These are phyloP conservation scores for Procambarus virginalis DNA, from an alignment of 1,140 invertebrate genomes.

Conservation along the genomic window DNA sequence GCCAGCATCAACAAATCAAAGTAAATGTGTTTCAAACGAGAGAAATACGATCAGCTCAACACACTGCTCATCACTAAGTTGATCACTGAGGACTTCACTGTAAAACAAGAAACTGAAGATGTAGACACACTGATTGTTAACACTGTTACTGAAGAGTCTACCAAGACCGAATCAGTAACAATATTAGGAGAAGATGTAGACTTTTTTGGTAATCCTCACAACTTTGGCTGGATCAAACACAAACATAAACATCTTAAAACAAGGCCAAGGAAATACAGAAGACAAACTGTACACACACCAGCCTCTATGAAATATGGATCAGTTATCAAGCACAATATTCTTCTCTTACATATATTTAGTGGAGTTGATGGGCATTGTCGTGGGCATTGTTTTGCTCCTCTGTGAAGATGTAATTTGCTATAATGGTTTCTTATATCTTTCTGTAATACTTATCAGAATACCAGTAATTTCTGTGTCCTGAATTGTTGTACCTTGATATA, in stretches of 20 bases:
- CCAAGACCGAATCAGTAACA: conserved; percentile 28
- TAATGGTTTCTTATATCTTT: too few relatives aligned
- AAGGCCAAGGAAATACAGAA: conserved; percentile 25
- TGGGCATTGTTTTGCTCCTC: too few relatives aligned
- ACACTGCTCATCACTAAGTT: conserved; percentile 20
- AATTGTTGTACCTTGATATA: too few relatives aligned
- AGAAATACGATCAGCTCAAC: conserved; percentile 22
- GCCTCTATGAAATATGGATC: conserved; percentile 20
- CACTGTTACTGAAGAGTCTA: conserved; percentile 16
- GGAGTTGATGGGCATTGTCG: too few relatives aligned
- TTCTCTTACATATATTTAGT: too few relatives aligned
- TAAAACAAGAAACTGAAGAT: neutral
- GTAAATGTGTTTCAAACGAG: conserved; percentile 35
- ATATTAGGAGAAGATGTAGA: conserved; percentile 33
- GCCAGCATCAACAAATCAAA: conserved; percentile 30
- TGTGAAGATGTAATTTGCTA: too few relatives aligned
- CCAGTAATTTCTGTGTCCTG: too few relatives aligned
- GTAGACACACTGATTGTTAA: conserved; percentile 40
- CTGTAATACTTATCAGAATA: too few relatives aligned
- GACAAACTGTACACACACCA: conserved; percentile 13
- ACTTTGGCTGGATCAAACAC: neutral
- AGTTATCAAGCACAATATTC: neutral
- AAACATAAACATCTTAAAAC: conserved; percentile 29
- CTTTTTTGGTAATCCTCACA: conserved; percentile 15
- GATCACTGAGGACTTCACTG: conserved; percentile 1